A percentile compares a stretch with the other conserved stretches of the same genome.
Evolutionary conservation across 2,888 invertebrate genomes (phyloP).

Genomic region (Gnatocerus cornutus): DNA sequence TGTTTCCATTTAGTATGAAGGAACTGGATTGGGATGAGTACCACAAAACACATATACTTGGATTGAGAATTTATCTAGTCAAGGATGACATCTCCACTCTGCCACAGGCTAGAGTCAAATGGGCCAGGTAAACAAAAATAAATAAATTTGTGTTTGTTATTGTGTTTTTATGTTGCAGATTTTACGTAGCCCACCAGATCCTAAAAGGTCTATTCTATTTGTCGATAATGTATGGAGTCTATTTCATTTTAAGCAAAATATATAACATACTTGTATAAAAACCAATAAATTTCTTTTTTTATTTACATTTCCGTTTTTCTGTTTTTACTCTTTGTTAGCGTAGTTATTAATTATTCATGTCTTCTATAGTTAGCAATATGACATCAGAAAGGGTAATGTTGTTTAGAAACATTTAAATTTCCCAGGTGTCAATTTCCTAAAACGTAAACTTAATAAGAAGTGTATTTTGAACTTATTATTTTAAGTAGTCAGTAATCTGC

Average conservation of each 20-base stretch:
- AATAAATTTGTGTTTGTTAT: background rate
- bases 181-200: slow-evolving; percentile 12
- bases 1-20: slow-evolving; percentile 82
- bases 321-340: too few relatives aligned
- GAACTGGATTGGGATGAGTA: slow-evolving; percentile 79
- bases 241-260: background rate
- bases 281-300: too few relatives aligned
- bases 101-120: slow-evolving; percentile 73
- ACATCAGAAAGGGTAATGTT: too few relatives aligned
- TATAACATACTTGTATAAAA: too few relatives aligned
- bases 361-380: too few relatives aligned
- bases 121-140: slow-evolving; percentile 2
- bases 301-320: too few relatives aligned
- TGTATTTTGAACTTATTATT: too few relatives aligned
- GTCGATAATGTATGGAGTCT: slow-evolving; percentile 4
- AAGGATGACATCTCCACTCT: slow-evolving; percentile 81
- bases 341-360: too few relatives aligned
- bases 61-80: slow-evolving; percentile 52
- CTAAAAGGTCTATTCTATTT: slow-evolving; percentile 6
- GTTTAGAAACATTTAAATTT: too few relatives aligned
- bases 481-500: too few relatives aligned
- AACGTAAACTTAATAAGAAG: too few relatives aligned
- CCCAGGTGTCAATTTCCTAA: too few relatives aligned
- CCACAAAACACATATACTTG: slow-evolving; percentile 34
- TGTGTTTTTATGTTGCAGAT: slow-evolving; percentile 1